Evolutionary conservation across 2,797 vertebrate genomes (phyloP).

Genomic region (Setipinna tenuifilis): DNA sequence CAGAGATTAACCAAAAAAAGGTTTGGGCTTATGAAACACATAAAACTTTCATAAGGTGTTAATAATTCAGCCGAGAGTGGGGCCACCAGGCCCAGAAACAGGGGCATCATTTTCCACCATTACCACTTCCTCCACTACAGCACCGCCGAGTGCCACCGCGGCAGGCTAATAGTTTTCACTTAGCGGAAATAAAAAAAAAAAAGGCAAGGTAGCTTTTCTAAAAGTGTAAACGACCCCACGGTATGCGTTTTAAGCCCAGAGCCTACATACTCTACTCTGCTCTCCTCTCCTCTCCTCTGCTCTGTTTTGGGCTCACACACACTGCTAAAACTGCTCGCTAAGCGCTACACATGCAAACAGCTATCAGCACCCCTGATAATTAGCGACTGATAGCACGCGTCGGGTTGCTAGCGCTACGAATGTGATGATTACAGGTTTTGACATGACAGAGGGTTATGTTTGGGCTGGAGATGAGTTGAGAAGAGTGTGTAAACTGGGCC

Average conservation of each 20-base stretch:
- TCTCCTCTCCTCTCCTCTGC: no score
- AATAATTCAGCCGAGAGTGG: constrained; percentile 10
- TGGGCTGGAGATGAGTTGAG: background rate
- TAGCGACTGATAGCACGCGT: background rate
- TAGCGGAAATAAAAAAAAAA: background rate
- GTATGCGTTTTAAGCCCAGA: background rate
- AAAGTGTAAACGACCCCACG: background rate
- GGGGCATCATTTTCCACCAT: background rate
- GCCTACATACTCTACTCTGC: background rate
- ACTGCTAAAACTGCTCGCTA: background rate
- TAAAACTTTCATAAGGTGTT: constrained; percentile 13
- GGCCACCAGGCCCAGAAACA: background rate
- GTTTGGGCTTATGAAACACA: background rate
- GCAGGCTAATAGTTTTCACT: background rate
- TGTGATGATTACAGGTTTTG: background rate
- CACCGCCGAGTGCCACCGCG: background rate
- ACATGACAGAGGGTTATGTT: background rate
- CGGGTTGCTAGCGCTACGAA: background rate
- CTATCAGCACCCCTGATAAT: background rate
- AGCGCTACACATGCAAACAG: background rate
- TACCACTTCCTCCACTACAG: background rate
- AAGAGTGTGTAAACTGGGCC: background rate
- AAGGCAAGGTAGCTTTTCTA: background rate
- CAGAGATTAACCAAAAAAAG: no score
- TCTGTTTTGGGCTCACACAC: no score